These are phyloP conservation scores for Craseonycteris thonglongyai DNA, from an alignment of 2,113 vertebrate species.

Conservation along the genomic window DNA sequence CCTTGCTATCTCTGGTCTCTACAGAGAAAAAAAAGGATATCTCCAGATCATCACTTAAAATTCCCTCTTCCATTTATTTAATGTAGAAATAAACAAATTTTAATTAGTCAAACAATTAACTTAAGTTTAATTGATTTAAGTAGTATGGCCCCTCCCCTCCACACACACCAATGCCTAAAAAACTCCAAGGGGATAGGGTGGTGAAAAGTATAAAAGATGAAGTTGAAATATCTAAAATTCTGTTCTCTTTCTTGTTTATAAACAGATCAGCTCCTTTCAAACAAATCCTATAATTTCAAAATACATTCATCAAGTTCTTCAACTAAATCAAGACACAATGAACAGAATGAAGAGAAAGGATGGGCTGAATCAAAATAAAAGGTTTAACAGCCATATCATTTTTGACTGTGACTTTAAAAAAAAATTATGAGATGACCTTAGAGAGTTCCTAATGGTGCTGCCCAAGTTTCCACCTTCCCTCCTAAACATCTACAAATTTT, in stretches of 20 bases:
- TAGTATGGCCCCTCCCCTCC: background rate
- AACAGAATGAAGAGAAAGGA: background rate
- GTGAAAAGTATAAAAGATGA: background rate
- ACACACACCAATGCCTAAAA: background rate
- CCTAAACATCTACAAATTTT: background rate
- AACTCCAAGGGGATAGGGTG: background rate
- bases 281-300: background rate
- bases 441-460: background rate
- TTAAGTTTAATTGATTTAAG: background rate
- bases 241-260: background rate
- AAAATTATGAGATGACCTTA: background rate
- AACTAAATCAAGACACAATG: background rate
- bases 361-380: background rate
- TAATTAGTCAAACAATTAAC: background rate
- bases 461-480: background rate
- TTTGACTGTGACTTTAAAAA: background rate
- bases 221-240: background rate
- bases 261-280: background rate
- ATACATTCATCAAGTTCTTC: background rate
- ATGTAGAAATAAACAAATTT: background rate
- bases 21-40: background rate
- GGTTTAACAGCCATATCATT: background rate
- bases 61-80: background rate
- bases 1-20: background rate
- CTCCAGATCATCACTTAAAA: constrained; percentile 6